Base-by-base conservation (phyloP, 2,888 invertebrate genomes). In the Elysia crispata region DNA sequence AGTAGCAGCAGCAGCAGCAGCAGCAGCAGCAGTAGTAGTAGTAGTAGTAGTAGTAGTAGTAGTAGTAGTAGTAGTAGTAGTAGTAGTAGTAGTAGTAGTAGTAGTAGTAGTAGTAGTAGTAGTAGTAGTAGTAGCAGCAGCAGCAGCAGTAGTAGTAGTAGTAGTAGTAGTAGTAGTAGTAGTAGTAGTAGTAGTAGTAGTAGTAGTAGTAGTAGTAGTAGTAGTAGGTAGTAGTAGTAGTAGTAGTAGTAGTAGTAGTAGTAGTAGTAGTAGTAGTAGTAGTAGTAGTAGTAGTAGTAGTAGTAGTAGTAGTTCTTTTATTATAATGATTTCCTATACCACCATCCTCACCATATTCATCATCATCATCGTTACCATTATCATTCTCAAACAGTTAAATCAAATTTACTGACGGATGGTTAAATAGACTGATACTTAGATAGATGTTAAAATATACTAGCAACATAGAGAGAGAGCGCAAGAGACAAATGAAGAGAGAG, bases 91-190 rank as follows among this genome's bases (percentile, higher is more conserved):
- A 33, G 70, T 70, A n/a, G 31, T 33, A n/a, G 33, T 25, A 25
- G 67, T 67, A 25, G 67, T 67, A 25, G 67, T 25, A 31, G 70
- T 70, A 33, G 70, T 33, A 33, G 33, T 31, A n/a, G 33, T 33
- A 33, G 70, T 70, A n/a, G 70, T 33, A 33, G 70, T 70, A 33
- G 70, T 28, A 50, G 54, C 30, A 73, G 54, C 28, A 54, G 30
- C 30, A 73, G 54, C 54, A 73, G 73, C 54, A 41, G 49, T 76
- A 20, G 41, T 76, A 66, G 76, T 49, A 41, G 62, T 64, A 41
- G 62, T 30, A 69, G 69, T 69, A 69, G 54, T 54, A 54, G 54
- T 54, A 54, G 54, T 54, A 54, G 54, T 54, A 54, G 54, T 54
- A 54, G 54, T 54, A 54, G 54, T 54, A 54, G 54, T 54, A 54